Evolutionary conservation across 1,140 invertebrate genomes (phyloP), one percentile per base, ranked within the genome.

Genomic region (Macrotrachela quadricornifera): DNA sequence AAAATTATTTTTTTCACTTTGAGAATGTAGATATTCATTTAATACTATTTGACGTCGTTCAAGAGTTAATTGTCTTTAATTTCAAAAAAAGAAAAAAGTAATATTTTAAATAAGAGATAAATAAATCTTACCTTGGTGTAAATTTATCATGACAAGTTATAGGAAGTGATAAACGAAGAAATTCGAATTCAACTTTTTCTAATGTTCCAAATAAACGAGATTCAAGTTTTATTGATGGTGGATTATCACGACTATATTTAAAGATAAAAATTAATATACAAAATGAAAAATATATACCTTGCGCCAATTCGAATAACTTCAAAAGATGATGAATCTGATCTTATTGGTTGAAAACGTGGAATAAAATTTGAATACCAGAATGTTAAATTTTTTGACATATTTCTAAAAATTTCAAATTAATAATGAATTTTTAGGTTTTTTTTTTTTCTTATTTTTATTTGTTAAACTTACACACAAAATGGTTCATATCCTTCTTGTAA

Each of bases 151-250:
- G 80, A 63, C 88, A 96, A 54, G 85, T 90, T 14, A 99, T 85
- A 0, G 94, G 94, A n/a, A 99, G 70, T 4, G 86, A 95, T 1
- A 99, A 74, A 40, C 92, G 73, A 16, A 97, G 71, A 69, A 94
- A 97, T 70, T 97, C 91, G 83, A 92, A 92, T 64, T 88, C 90
- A 0, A 88, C 86, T 63, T 95, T 95, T 62, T 96, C 88, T 30
- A 30, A 30, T 0, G 87, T 92, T 64, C 94, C 91, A 64, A 94
- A 95, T 0, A 85, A 87, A 65, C 94, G 92, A 65, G 95, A 91
- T 30, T 84, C 85, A 46, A 97, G 85, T 70, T 96, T 96, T 46
- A 99, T 68, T 62, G 85, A 90, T 0, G 92, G 91, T 4, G 91
- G 87, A 2, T 83, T 82, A 61, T 92, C 91, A 49, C 68, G 63